These are phyloP conservation scores for Sebastes taczanowskii DNA, from an alignment of 2,797 vertebrate species.

Conservation along the genomic window DNA sequence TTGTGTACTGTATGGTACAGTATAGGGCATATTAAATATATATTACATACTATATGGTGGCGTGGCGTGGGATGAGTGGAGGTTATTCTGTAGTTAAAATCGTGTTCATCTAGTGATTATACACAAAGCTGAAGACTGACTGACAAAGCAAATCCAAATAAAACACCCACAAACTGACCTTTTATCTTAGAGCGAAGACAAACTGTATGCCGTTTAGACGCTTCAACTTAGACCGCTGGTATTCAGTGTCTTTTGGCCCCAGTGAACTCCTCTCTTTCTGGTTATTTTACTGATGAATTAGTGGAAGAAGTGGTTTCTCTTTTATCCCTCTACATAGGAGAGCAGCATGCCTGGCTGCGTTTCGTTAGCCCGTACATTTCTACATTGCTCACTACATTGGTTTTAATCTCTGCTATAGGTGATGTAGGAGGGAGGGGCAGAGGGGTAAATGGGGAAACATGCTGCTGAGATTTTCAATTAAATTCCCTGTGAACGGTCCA, in stretches of 20 bases:
- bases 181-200: no score
- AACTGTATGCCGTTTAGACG: no score
- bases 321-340: neutral
- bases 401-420: constrained; percentile 26
- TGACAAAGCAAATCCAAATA: no score
- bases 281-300: constrained; percentile 2
- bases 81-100: no score
- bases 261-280: neutral
- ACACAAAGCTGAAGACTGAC: no score
- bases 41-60: neutral
- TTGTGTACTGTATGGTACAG: neutral
- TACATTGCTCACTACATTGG: constrained; percentile 28
- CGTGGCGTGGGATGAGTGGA: no score
- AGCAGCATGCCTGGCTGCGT: constrained; percentile 1
- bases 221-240: no score
- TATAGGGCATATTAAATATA: neutral
- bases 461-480: constrained; percentile 52
- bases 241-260: no score
- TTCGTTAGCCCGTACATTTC: neutral
- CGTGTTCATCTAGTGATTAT: no score
- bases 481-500: constrained; percentile 24
- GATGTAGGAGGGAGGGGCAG: neutral
- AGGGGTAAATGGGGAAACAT: neutral
- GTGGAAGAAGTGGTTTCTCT: neutral
- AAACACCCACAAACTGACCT: no score